Evolutionary conservation across 1,140 invertebrate genomes (phyloP).

Genomic region (Hyposmocoma kahamanoa): DNA sequence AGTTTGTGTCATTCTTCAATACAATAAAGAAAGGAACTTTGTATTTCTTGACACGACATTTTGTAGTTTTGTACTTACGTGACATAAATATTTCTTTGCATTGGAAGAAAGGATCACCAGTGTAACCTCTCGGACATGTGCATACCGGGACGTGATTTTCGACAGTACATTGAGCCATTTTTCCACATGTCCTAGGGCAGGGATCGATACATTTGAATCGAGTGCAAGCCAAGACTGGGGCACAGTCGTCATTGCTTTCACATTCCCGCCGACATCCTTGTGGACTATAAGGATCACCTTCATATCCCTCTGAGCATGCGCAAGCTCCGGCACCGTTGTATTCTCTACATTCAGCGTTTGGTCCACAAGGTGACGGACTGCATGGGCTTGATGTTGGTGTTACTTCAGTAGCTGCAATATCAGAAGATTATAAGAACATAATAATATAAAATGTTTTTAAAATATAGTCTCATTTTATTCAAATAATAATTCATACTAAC

Average conservation of each 20-base stretch:
- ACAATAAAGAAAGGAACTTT: background rate
- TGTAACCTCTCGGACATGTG: slow-evolving; percentile 81
- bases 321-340: slow-evolving; percentile 79
- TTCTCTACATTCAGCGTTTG: slow-evolving; percentile 80
- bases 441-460: slow-evolving; percentile 10
- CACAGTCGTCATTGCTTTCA: slow-evolving; percentile 84
- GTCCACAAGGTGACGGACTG: slow-evolving; percentile 80
- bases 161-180: slow-evolving; percentile 82
- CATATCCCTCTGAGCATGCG: slow-evolving; percentile 80
- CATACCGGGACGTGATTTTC: slow-evolving; percentile 85
- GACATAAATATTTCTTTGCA: slow-evolving; percentile 77
- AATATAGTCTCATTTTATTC: too few relatives aligned
- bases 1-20: too few relatives aligned
- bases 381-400: slow-evolving; percentile 76
- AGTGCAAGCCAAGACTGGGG: slow-evolving; percentile 79
- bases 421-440: slow-evolving; percentile 5
- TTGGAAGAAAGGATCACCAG: slow-evolving; percentile 86
- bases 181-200: slow-evolving; percentile 83
- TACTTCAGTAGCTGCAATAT: slow-evolving; percentile 62
- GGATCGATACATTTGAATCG: slow-evolving; percentile 85
- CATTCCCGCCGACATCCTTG: slow-evolving; percentile 85
- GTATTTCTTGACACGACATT: too few relatives aligned
- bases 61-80: too few relatives aligned
- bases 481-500: slow-evolving; percentile 27
- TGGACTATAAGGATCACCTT: slow-evolving; percentile 80